Percentiles rank a stretch among this genome's conserved stretches.
Conservation (phyloP, 2,888 invertebrate genomes). For the Acronicta alni region DNA sequence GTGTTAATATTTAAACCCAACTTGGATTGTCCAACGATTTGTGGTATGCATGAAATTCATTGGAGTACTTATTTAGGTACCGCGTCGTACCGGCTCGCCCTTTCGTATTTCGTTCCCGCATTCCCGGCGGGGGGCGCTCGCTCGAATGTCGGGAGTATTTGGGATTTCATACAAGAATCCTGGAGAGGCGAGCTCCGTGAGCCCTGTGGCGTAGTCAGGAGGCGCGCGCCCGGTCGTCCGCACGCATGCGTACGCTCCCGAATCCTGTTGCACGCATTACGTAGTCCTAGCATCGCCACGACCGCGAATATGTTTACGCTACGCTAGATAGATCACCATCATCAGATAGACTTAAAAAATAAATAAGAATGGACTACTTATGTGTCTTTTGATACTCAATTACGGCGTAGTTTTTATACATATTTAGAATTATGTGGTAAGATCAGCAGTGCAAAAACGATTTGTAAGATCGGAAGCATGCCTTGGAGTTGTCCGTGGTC, state of each 20-base stretch:
- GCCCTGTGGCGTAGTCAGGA: conserved; percentile 72
- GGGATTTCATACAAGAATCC: conserved; percentile 64
- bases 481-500: conserved; percentile 87
- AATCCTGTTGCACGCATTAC: conserved; percentile 74
- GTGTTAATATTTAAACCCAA: conserved; percentile 9
- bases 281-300: conserved; percentile 42
- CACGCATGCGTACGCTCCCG: conserved; percentile 79
- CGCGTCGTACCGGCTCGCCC: conserved; percentile 40
- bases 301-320: conserved; percentile 44
- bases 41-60: conserved; percentile 48
- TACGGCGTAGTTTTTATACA: conserved; percentile 45
- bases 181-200: conserved; percentile 57
- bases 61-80: conserved; percentile 41
- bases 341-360: conserved; percentile 12
- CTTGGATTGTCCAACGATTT: conserved; percentile 37
- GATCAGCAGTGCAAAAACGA: conserved; percentile 67
- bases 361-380: conserved; percentile 10
- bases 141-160: conserved; percentile 63
- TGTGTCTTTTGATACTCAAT: conserved; percentile 19
- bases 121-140: conserved; percentile 70
- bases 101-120: conserved; percentile 53
- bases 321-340: conserved; percentile 28
- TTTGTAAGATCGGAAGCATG: conserved; percentile 68
- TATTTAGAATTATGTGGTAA: conserved; percentile 59
- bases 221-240: conserved; percentile 72